Evolutionary conservation across 2,888 invertebrate species (phyloP).

Genomic region (Drosophila pegasa): DNA sequence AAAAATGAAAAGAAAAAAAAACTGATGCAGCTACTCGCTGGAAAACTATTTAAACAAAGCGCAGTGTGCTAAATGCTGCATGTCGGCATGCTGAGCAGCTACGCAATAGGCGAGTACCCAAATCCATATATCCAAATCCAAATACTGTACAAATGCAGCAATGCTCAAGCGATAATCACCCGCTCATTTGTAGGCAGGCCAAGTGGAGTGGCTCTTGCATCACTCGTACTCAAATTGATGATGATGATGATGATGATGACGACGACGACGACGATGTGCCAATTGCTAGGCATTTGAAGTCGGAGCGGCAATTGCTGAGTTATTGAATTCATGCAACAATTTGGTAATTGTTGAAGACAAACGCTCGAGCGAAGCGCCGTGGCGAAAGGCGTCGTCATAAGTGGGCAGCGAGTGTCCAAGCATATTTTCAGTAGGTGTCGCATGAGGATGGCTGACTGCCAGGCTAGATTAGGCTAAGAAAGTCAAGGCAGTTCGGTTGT

Average conservation of each 20-base stretch:
- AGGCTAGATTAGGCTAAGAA: conserved; percentile 51
- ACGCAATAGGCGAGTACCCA: conserved; percentile 50
- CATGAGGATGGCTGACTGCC: conserved; percentile 20
- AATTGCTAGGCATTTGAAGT: conserved; percentile 58
- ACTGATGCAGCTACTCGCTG: conserved; percentile 41
- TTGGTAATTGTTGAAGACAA: conserved; percentile 38
- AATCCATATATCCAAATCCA: conserved; percentile 19
- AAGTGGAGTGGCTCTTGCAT: conserved; percentile 64
- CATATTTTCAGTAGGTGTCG: conserved; percentile 25
- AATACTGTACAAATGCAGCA: conserved; percentile 22
- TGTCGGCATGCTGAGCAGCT: conserved; percentile 60
- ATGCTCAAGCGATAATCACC: conserved; percentile 52
- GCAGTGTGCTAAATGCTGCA: conserved; percentile 34
- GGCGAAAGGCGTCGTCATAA: conserved; percentile 46
- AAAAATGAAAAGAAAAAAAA: conserved; percentile 12
- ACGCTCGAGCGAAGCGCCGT: conserved; percentile 5
- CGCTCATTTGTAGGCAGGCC: conserved; percentile 69
- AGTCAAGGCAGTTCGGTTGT: conserved; percentile 70
- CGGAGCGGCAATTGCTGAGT: conserved; percentile 37
- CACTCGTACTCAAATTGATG: conserved; percentile 68
- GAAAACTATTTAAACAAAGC: conserved; percentile 62
- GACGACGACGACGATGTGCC: conserved; percentile 68
- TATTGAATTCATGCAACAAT: conserved; percentile 59
- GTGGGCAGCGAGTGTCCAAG: conserved; percentile 16
- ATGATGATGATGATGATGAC: conserved; percentile 63